Evolutionary conservation across 2,113 vertebrate genomes (phyloP).

Genomic region (Emydura subglobosa): DNA sequence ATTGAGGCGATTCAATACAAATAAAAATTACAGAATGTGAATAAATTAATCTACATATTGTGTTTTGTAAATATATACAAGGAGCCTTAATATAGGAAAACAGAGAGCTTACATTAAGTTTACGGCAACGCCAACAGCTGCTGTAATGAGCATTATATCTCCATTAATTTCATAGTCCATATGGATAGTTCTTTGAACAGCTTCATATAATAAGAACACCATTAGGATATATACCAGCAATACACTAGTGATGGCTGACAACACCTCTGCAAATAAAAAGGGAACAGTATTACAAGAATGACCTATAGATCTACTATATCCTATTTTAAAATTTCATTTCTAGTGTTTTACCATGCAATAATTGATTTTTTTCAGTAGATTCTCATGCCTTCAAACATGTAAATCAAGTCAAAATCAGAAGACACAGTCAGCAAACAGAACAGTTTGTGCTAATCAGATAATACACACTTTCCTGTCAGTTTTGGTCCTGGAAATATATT

Average conservation of each 20-base stretch:
- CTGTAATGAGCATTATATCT: constrained; percentile 98
- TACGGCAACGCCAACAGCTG: constrained; percentile 95
- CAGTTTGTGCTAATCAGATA: background rate
- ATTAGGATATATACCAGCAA: constrained; percentile 94
- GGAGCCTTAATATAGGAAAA: constrained; percentile 22
- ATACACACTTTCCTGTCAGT: background rate
- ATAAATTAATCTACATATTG: constrained; percentile 5
- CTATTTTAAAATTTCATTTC: background rate
- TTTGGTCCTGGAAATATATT: background rate
- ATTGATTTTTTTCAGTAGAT: background rate
- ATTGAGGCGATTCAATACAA: background rate
- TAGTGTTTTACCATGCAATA: background rate
- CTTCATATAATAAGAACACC: constrained; percentile 91
- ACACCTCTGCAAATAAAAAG: constrained; percentile 87
- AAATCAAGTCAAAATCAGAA: background rate
- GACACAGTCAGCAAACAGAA: background rate
- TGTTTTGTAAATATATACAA: constrained; percentile 24
- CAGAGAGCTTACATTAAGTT: constrained; percentile 90
- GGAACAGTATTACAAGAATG: constrained; percentile 8
- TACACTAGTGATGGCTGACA: constrained; percentile 94
- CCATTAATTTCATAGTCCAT: constrained; percentile 95
- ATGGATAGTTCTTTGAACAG: constrained; percentile 92
- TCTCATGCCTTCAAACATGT: background rate
- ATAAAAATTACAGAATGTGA: background rate
- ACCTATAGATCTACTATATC: background rate